A percentile compares a stretch with the other conserved stretches of the same genome.
Evolutionary conservation across 2,797 vertebrate species (phyloP).

Genomic region (Notoglanidium macrostoma): DNA sequence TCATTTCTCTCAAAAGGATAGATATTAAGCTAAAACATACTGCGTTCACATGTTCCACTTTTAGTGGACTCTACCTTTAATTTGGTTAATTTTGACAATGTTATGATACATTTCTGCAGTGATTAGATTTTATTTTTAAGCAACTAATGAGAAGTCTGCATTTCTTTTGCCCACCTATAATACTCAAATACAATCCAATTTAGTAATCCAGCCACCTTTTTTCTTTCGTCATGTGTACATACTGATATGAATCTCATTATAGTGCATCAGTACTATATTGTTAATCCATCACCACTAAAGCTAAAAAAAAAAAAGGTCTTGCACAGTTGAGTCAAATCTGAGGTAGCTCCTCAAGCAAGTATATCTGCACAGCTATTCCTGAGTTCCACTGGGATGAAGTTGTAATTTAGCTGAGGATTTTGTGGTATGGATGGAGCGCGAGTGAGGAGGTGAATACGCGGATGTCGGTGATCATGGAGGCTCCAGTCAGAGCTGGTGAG

Average conservation of each 20-base stretch:
- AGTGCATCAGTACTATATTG: not conserved
- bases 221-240: not conserved
- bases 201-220: not conserved
- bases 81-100: not conserved
- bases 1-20: not conserved
- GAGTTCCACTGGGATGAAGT: not conserved
- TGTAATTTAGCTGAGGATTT: slow-evolving; percentile 81
- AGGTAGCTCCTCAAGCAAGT: slow-evolving; percentile 29
- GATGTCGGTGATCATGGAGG: slow-evolving; percentile 83
- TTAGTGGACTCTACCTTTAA: not conserved
- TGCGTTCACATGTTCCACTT: not conserved
- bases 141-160: not conserved
- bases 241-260: not conserved
- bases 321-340: slow-evolving; percentile 17
- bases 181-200: not conserved
- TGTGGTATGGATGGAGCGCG: slow-evolving; percentile 88
- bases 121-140: not conserved
- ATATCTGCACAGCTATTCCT: slow-evolving; percentile 16
- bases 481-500: slow-evolving; percentile 69
- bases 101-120: not conserved
- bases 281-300: not conserved
- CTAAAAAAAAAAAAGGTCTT: slow-evolving; percentile 1
- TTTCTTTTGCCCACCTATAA: not conserved
- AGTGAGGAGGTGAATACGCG: slow-evolving; percentile 86
- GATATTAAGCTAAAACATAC: slow-evolving; percentile 26